Base-by-base conservation (phyloP, 2,888 invertebrate genomes). In the Dryococelus australis region DNA sequence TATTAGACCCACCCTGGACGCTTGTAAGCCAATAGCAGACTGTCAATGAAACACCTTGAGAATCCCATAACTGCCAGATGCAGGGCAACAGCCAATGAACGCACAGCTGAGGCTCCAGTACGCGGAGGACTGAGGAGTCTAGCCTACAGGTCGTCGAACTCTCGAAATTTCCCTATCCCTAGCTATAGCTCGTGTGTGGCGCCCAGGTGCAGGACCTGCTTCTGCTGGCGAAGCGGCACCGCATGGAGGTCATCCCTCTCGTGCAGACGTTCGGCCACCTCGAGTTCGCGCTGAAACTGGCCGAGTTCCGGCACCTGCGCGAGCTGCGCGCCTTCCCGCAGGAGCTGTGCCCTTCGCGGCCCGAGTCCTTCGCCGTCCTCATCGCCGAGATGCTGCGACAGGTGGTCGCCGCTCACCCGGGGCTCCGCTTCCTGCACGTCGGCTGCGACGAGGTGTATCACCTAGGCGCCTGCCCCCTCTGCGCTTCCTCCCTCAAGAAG, bases 251-350 rank as follows among this genome's bases (percentile, higher is more conserved):
- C 0, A 93, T 94, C 87, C 94, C 94, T 0, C 90, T 94, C 79
- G 91, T 94, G 28, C 94, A 94, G 89, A 93, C 93, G 0, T 94
- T 94, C 89, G 94, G 93, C 0, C 94, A 94, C 90, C 89, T 94
- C 89, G 94, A 94, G 90, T 93, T 92, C 89, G 91, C 92, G 20
- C 90, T 94, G 78, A 94, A 94, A 89, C 91, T 92, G 80, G 89
- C 91, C 27, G 90, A 92, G 87, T 93, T 92, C 89, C 88, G 90
- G 16, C 90, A 91, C 88, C 90, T 94, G 13, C 89, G 93, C 51
- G 94, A 94, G 90, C 90, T 92, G 27, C 90, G 91, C 24, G 90
- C 91, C 2, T 91, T 91, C 89, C 93, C 93, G 6, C 92, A 92
- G 89, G 93, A 93, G 16, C 90, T 94, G 10, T 94, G 94, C 90